Conservation (phyloP, 2,113 vertebrate genomes). For the Rissa tridactyla region DNA sequence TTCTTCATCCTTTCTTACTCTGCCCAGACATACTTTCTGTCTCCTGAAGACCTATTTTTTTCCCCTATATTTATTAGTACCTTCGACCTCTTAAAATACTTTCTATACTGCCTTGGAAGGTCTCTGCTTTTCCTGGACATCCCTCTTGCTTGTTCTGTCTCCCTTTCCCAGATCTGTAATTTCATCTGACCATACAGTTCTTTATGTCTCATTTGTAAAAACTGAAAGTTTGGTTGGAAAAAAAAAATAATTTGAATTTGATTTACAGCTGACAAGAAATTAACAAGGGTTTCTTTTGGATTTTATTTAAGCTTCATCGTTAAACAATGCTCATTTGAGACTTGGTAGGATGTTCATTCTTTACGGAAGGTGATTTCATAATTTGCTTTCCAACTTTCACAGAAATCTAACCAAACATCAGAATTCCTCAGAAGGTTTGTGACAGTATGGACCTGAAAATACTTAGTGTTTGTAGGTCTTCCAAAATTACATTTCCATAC, state of each 20-base stretch:
- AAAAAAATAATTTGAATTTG: neutral
- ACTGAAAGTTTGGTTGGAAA: rapidly evolving
- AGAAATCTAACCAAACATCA: neutral
- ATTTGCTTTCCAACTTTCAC: neutral
- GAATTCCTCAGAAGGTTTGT: neutral
- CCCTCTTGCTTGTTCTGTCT: neutral
- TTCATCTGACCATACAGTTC: neutral
- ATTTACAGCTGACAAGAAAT: neutral
- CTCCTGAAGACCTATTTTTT: neutral
- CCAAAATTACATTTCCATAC: neutral
- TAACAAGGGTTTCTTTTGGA: neutral
- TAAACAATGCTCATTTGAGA: neutral
- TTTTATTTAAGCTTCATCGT: neutral
- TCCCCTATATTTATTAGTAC: neutral
- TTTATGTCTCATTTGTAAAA: neutral
- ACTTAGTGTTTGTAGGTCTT: neutral
- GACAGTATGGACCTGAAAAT: neutral
- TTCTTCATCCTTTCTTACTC: neutral
- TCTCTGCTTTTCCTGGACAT: neutral
- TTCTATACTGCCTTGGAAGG: neutral
- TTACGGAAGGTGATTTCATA: neutral
- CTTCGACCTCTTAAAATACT: neutral
- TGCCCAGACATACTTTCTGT: neutral
- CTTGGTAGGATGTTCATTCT: neutral
- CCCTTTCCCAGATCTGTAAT: neutral